Evolutionary conservation across 2,888 invertebrate genomes (phyloP), one percentile per base, ranked within the genome.

Genomic region (Drosophila recens): DNA sequence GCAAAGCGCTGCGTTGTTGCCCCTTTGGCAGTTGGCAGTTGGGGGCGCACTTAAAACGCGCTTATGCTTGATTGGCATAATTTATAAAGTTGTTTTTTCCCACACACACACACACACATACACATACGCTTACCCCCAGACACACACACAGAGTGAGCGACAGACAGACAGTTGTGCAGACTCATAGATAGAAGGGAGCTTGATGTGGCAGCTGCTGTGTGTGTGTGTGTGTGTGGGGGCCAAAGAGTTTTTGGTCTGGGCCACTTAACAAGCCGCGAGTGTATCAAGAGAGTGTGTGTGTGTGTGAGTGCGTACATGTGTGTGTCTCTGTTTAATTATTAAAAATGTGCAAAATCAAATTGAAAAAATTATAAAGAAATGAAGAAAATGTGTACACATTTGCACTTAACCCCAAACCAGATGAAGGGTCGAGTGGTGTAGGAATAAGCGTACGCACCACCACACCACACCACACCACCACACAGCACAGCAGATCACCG

Each of bases 51-150:
- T 85, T 85, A 85, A 87, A 87, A 79, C 82, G 80, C 80, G 87
- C 84, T 84, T 84, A 80, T 80, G 75, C 73, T 77, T 87, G 87
- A 85, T 87, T 85, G 85, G 75, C 85, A 85, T 87, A 87, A 85
- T 87, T 85, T 85, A 82, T 84, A 79, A 85, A 82, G 75, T 78
- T 87, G 71, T 74, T 74, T 67, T 68, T 58, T 42, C 38, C 8
- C 23, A 15, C 38, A 43, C 48, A 15, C 38, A 43, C 45, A 33
- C 42, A 48, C 61, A 42, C 56, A 58, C 40, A 40, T 9, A 49
- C 40, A 42, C 10, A n/a, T 38, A 54, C 48, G 27, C 27, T 27
- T 27, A 49, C 17, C 34, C 43, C 40, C 51, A 40, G 30, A 40
- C 10, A 49, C 40, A 42, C 10, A n/a, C 42, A 54, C 48, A 51